Percentiles rank a stretch among this genome's conserved stretches.
Conservation (phyloP, 2,113 vertebrate genomes). For the Bucco capensis region DNA sequence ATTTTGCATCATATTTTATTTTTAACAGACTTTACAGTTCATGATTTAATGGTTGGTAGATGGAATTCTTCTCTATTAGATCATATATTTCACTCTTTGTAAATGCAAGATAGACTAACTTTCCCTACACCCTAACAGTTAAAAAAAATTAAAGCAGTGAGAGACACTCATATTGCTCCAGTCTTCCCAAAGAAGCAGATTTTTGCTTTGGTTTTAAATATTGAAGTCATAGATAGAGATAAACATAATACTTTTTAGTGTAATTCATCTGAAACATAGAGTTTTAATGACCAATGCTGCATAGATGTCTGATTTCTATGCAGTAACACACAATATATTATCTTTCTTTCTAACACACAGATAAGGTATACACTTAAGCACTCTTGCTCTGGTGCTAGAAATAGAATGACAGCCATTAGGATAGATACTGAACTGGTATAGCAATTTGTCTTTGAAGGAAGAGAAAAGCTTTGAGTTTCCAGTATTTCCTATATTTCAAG, state of each 20-base stretch:
- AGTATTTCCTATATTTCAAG: neutral
- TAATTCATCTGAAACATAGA: neutral
- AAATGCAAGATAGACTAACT: neutral
- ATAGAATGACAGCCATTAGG: neutral
- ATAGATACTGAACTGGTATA: neutral
- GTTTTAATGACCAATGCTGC: neutral
- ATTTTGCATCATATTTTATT: neutral
- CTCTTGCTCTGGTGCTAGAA: neutral
- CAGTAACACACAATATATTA: neutral
- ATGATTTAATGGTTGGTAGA: neutral
- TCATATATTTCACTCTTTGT: neutral
- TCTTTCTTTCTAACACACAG: neutral
- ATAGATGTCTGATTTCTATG: neutral
- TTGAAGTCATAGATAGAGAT: neutral
- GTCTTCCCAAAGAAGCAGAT: neutral
- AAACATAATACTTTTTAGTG: neutral
- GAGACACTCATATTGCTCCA: neutral
- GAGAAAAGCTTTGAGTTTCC: neutral
- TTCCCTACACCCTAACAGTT: neutral
- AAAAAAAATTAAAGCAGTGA: neutral
- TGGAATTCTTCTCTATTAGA: neutral
- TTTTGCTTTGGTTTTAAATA: slow-evolving; percentile 12
- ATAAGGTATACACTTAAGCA: neutral
- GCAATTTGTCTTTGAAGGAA: neutral
- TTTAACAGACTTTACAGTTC: neutral